Conservation (phyloP, 1,140 invertebrate genomes). For the Brachionus rotundiformis region DNA sequence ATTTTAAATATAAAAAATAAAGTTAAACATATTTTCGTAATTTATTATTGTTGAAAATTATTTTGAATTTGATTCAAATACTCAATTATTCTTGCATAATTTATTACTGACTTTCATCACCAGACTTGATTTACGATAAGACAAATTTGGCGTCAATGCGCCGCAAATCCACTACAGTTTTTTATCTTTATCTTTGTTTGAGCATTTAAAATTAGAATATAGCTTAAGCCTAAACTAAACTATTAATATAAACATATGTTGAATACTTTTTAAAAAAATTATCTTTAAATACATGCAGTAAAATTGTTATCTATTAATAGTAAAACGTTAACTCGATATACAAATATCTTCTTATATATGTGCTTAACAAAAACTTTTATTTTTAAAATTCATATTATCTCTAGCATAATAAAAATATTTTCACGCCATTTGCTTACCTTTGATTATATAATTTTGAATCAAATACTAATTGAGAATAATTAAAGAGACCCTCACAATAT, state of each 20-base stretch:
- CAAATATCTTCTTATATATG: too few species aligned
- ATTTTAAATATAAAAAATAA: neutral
- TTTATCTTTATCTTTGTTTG: neutral
- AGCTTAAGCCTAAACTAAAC: neutral
- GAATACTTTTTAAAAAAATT: neutral
- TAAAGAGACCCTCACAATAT: too few species aligned
- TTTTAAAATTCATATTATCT: too few species aligned
- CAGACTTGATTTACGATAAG: neutral
- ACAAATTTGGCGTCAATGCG: neutral
- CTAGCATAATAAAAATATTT: too few species aligned
- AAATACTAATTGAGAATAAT: too few species aligned
- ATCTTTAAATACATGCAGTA: neutral
- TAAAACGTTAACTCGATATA: neutral
- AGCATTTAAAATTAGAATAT: neutral
- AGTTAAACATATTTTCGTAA: neutral
- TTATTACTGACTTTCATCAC: neutral
- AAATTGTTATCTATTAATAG: conserved; percentile 3
- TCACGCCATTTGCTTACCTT: neutral
- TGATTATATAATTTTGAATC: too few species aligned
- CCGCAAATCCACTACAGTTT: too few species aligned
- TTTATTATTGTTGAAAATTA: too few species aligned
- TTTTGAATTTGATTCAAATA: neutral
- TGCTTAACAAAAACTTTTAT: too few species aligned
- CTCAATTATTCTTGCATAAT: neutral
- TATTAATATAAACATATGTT: neutral